Conservation (phyloP, 1,140 invertebrate species). For the Dendrolimus punctatus region DNA sequence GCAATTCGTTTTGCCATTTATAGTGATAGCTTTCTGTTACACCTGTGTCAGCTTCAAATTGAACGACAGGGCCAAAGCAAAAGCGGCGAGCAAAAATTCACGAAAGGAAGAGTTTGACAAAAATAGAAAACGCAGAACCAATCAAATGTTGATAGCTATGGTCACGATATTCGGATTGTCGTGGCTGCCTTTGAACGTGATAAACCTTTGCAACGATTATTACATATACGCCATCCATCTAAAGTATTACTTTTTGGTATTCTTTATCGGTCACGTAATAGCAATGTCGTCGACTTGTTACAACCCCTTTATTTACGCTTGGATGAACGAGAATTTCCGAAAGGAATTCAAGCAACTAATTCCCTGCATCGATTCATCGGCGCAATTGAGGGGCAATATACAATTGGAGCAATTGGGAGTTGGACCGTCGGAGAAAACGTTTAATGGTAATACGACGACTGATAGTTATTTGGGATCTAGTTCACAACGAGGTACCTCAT, state of each 20-base stretch:
- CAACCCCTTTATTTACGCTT: conserved; percentile 94
- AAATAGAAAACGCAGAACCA: conserved; percentile 83
- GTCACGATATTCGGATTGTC: conserved; percentile 95
- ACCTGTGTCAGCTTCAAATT: conserved; percentile 92
- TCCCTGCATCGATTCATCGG: conserved; percentile 79
- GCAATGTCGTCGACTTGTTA: conserved; percentile 98
- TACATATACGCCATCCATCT: conserved; percentile 79
- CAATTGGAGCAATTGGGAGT: conserved; percentile 58
- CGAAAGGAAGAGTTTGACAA: conserved; percentile 83
- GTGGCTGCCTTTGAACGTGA: conserved; percentile 96
- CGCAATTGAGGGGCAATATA: conserved; percentile 45
- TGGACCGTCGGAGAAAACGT: conserved; percentile 76
- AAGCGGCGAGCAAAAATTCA: conserved; percentile 83
- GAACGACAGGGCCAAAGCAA: conserved; percentile 81
- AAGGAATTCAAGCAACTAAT: conserved; percentile 95
- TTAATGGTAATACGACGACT: conserved; percentile 79
- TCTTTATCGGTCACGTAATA: conserved; percentile 93
- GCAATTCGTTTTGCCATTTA: conserved; percentile 96
- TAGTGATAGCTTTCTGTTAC: conserved; percentile 96
- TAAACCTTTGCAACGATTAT: conserved; percentile 92
- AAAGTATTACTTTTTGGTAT: conserved; percentile 87
- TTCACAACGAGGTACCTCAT: conserved; percentile 49
- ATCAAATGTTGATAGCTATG: conserved; percentile 98
- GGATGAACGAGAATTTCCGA: conserved; percentile 98
- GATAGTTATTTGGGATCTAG: conserved; percentile 58